A percentile compares a stretch with the other conserved stretches of the same genome.
phyloP scores from a whole-genome alignment of 2,888 invertebrate species.

The Eristalis arbustorum region DNA sequence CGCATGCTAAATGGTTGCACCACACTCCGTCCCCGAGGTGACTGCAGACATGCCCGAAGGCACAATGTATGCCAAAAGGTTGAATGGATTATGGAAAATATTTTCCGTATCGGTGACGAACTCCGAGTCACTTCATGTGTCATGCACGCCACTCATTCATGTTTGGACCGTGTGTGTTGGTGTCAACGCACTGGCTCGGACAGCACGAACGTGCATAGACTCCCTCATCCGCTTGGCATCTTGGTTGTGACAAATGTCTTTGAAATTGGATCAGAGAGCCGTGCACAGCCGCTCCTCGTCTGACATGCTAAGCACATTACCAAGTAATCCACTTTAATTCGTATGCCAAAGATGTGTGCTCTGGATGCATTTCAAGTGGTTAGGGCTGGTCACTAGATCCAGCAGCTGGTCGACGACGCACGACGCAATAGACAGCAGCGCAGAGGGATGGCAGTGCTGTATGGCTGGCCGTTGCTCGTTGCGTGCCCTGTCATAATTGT shows the following conservation, averaged over 20 bases:
- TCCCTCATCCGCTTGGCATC: neutral
- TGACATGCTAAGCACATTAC: constrained; percentile 46
- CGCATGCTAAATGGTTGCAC: neutral
- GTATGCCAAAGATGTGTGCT: constrained; percentile 10
- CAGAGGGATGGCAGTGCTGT: too few relatives aligned
- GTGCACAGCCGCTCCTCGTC: constrained; percentile 7
- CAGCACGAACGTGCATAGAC: constrained; percentile 11
- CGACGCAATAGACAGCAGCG: neutral
- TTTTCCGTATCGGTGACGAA: constrained; percentile 1
- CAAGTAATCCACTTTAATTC: constrained; percentile 45
- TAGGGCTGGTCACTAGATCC: neutral
- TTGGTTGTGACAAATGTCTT: constrained; percentile 10
- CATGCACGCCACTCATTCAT: constrained; percentile 18
- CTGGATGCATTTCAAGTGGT: constrained; percentile 44
- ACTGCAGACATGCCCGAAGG: neutral
- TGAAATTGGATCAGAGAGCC: constrained; percentile 34
- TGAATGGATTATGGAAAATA: constrained; percentile 27
- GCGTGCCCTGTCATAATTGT: constrained; percentile 23
- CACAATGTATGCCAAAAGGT: constrained; percentile 33
- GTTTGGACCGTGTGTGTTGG: neutral
- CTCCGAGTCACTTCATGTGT: constrained; percentile 13
- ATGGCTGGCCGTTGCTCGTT: neutral
- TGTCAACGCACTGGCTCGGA: constrained; percentile 30
- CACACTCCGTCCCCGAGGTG: too few relatives aligned
- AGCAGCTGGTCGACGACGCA: too few relatives aligned